Base-by-base conservation (phyloP, 2,797 vertebrate genomes). In the Hydrolagus colliei region DNA sequence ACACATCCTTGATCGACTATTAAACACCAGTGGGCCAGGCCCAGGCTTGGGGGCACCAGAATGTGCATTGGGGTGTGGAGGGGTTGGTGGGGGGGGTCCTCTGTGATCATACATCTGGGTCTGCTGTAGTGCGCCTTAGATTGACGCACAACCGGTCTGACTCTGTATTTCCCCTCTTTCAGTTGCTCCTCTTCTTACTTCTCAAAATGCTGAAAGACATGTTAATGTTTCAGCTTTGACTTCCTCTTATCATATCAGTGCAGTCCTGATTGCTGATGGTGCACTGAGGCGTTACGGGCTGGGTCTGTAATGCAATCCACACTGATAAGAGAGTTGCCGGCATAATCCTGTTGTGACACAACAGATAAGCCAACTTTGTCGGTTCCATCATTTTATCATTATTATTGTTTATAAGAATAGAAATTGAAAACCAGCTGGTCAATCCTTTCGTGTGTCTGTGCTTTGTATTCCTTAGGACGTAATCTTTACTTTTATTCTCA, bases 221-320 rank as follows among this genome's bases (percentile, higher is more conserved):
- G 79, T 18, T 35, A 68, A 84, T 71, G 65, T 84, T 71, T 67
- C 27, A 71, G 79, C 79, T 67, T 84, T 84, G 79, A 71, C 65
- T 84, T 63, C 71, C 7, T 32, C 79, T 82, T 84, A 84, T 84
- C 79, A 35, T 52, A 84, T 52, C 27, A 6, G 41, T 52, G 41
- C 41, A 52, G 32, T 35, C 12, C 78, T 67, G 79, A 32, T 80
- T 71, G 62, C 79, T 84, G 79, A 84, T 18, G n/a, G 79, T 18
- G 65, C 65, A 20, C n/a, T 52, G 79, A 84, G 79, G 65, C 68
- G 41, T 82, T 67, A 82, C 67, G 63, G 78, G 27, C 78, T 71
- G 9, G 79, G 14, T n/a, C 41, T 71, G 32, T 84, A 63, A 84
- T 84, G 32, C 20, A 82, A 84, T 71, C 65, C n/a, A 16, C n/a